Evolutionary conservation across 2,888 invertebrate genomes (phyloP).

Genomic region (Stenotaenia linearis): DNA sequence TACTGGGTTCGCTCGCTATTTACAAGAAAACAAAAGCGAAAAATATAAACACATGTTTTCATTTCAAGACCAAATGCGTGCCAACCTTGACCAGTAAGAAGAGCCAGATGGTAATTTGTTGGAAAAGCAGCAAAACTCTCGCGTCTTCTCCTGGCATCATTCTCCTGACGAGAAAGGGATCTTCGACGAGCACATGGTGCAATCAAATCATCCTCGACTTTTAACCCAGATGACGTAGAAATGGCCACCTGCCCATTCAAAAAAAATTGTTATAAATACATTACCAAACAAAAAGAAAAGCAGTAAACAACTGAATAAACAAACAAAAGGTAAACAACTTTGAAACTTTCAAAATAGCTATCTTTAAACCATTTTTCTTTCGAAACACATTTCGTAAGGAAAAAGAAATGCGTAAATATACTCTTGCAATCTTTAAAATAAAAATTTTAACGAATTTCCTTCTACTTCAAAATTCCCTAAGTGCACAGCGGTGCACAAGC

Average conservation of each 20-base stretch:
- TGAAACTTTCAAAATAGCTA: not conserved
- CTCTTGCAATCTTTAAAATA: no score
- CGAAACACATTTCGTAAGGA: not conserved
- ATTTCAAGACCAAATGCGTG: not conserved
- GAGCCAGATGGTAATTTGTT: constrained; percentile 33
- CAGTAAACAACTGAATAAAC: not conserved
- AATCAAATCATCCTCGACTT: not conserved
- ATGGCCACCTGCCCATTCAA: not conserved
- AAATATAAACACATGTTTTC: no score
- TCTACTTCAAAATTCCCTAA: no score
- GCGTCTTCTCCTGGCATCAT: constrained; percentile 46
- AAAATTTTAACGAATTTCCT: no score
- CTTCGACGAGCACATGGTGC: constrained; percentile 34
- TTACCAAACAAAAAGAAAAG: no score
- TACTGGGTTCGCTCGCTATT: constrained; percentile 45
- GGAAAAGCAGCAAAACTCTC: constrained; percentile 43
- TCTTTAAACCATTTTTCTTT: not conserved
- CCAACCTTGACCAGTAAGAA: not conserved
- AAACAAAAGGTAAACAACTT: not conserved
- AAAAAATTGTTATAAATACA: not conserved
- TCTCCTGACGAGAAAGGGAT: constrained; percentile 46
- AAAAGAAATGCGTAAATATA: not conserved
- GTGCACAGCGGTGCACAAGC: no score
- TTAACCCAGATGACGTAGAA: not conserved
- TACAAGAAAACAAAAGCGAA: constrained; percentile 7